Evolutionary conservation across 2,797 vertebrate genomes (phyloP).

Genomic region (Chelonia mydas): DNA sequence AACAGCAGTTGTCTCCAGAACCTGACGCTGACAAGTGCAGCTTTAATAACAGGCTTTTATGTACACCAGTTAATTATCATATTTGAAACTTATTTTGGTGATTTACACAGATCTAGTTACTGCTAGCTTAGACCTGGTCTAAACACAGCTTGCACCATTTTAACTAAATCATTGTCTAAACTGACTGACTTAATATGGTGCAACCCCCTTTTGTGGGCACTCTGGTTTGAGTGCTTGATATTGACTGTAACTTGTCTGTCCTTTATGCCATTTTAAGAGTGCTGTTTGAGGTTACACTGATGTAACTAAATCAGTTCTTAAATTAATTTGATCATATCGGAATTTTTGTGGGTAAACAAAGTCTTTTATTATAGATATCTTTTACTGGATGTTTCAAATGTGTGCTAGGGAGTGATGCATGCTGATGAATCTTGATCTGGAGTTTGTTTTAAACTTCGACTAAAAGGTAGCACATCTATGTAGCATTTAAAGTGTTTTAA

Average conservation of each 20-base stretch:
- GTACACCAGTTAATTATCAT: not conserved
- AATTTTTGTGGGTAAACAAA: not conserved
- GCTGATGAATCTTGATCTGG: not conserved
- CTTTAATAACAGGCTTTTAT: not conserved
- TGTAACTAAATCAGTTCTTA: not conserved
- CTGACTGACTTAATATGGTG: no score
- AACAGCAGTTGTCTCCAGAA: not conserved
- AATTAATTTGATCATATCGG: not conserved
- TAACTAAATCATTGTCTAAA: not conserved
- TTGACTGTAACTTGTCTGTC: not conserved
- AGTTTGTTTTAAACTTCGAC: not conserved
- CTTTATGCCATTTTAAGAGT: not conserved
- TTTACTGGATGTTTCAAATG: not conserved
- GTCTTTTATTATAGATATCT: not conserved
- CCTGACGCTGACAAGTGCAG: not conserved
- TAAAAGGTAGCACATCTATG: not conserved
- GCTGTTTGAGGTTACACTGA: not conserved
- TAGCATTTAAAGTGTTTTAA: not conserved
- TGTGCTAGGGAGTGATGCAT: no score
- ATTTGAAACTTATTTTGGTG: not conserved
- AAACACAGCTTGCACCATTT: not conserved
- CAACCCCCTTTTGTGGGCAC: not conserved
- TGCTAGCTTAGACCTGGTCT: not conserved
- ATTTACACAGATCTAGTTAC: not conserved
- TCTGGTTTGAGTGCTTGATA: fast-evolving